Evolutionary conservation across 2,888 invertebrate species (phyloP).

Genomic region (Agrotis clavis): DNA sequence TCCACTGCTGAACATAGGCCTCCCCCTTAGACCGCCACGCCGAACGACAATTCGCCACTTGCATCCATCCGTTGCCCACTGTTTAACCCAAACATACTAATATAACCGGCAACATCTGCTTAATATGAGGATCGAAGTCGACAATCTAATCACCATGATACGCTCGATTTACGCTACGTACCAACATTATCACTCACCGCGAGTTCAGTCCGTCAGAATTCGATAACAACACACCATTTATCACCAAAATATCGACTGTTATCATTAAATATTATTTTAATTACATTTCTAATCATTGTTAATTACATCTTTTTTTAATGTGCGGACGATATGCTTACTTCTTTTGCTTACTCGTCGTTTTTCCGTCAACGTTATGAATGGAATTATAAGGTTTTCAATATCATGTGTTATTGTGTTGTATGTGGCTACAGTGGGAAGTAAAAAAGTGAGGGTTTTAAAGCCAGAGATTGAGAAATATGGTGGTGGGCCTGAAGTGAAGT

Average conservation of each 20-base stretch:
- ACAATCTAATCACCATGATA: slow-evolving; percentile 47
- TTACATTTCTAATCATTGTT: slow-evolving; percentile 45
- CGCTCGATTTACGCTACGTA: slow-evolving; percentile 2
- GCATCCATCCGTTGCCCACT: too few relatives aligned
- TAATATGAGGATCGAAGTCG: slow-evolving; percentile 6
- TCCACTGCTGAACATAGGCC: too few relatives aligned
- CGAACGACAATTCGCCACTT: too few relatives aligned
- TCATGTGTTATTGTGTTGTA: slow-evolving; percentile 33
- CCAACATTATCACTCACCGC: slow-evolving; percentile 2
- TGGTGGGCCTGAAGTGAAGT: not conserved
- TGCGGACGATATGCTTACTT: slow-evolving; percentile 25
- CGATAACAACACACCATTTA: slow-evolving; percentile 35
- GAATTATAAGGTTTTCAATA: slow-evolving; percentile 32
- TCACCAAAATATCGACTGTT: slow-evolving; percentile 50
- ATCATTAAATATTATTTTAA: slow-evolving; percentile 51
- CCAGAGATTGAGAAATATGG: slow-evolving; percentile 27
- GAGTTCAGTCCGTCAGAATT: not conserved
- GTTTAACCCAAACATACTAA: not conserved
- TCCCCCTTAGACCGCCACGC: too few relatives aligned
- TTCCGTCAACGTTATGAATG: slow-evolving; percentile 41
- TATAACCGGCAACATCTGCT: not conserved
- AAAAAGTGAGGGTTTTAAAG: not conserved
- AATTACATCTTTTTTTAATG: slow-evolving; percentile 47
- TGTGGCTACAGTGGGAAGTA: slow-evolving; percentile 17
- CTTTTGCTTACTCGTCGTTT: not conserved